These are phyloP conservation scores for Smutsia temminckii DNA, from an alignment of 2,797 vertebrate genomes.

Conservation along the genomic window DNA sequence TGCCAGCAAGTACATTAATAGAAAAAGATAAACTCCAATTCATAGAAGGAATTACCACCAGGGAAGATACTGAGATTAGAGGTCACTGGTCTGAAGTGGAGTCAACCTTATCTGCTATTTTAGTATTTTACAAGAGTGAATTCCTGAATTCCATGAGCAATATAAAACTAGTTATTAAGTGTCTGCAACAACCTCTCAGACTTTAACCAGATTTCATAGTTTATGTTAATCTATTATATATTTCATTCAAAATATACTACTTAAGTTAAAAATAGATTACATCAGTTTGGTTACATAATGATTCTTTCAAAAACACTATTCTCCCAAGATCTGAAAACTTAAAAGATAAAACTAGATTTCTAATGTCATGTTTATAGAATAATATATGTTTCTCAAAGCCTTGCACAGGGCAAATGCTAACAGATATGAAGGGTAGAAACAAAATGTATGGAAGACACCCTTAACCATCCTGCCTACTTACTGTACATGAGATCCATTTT, in stretches of 20 bases:
- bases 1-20: neutral
- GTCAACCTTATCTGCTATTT: neutral
- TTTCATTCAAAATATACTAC: neutral
- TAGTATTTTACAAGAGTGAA: neutral
- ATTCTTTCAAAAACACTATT: neutral
- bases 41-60: neutral
- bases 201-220: neutral
- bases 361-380: neutral
- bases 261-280: neutral
- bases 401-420: neutral
- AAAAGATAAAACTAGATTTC: neutral
- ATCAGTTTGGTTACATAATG: neutral
- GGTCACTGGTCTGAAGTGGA: neutral
- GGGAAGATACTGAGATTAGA: neutral
- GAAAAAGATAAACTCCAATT: neutral
- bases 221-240: neutral
- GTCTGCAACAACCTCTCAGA: neutral
- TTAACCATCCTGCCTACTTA: neutral
- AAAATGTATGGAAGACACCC: neutral
- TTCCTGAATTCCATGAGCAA: neutral
- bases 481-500: neutral
- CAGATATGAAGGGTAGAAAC: neutral
- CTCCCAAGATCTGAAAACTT: neutral
- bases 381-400: neutral
- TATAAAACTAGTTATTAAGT: neutral